Evolutionary conservation across 2,888 invertebrate species (phyloP), one percentile per base, ranked within the genome.

Genomic region (Pseudococcus jackbeardsleyi): DNA sequence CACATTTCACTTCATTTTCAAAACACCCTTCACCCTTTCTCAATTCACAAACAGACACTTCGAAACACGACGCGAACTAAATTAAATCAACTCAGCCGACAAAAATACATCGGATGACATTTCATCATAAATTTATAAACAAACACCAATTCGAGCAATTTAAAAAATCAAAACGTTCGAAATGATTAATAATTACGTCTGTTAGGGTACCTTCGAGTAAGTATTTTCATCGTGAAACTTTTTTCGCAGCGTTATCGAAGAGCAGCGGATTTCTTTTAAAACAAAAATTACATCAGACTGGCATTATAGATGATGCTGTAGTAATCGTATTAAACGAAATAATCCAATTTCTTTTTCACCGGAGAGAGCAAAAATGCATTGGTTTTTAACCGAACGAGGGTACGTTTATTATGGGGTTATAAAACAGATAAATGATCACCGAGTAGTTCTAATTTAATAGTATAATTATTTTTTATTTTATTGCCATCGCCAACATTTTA

Each of bases 401-500:
- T 39, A 26, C 33, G 72, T 15, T 72, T 72, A 33, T 72, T 72
- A 72, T 72, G 17, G 72, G 72, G 72, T 72, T 72, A 72, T 72
- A 72, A 72, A 72, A 72, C 72, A 72, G 72, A 72, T 72, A 72
- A 72, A 72, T 72, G 72, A 72, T 72, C 72, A 33, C 72, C 72
- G 72, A 72, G 72, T 72, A 72, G 33, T 72, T 72, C 72, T 72
- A 72, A 72, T 72, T 72, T 72, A 72, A 72, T 72, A 72, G 72
- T 72, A 72, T 72, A 72, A 72, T 72, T 72, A 72, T 39, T 72
- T 72, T 72, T 72, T 72, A 72, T 72, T 72, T 72, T 72, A 72
- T 72, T 72, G 33, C 72, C 72, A 72, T 72, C 72, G 72, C 72
- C 15, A 33, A 72, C 72, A 72, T 72, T 72, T 72, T 72, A 72